These are phyloP conservation scores for Chloroceryle amazona DNA, from an alignment of 2,797 vertebrate genomes.

Conservation along the genomic window DNA sequence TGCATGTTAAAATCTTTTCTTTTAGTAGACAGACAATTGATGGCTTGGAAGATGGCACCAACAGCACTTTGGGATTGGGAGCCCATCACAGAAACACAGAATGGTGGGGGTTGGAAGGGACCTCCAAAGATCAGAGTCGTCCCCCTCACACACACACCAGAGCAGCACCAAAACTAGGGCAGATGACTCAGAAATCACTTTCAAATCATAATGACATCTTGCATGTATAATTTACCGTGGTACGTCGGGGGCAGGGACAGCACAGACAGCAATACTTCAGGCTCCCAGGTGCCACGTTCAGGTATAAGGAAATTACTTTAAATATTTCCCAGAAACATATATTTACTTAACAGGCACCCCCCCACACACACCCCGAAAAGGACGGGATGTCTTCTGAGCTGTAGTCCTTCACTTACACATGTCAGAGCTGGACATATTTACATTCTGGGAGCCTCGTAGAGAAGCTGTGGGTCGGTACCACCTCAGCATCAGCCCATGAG, in stretches of 20 bases:
- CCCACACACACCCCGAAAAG: not conserved
- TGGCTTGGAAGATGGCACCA: not conserved
- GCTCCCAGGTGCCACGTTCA: not conserved
- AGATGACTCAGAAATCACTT: not conserved
- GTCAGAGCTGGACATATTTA: not conserved
- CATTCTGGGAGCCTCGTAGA: not conserved
- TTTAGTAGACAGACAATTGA: not conserved
- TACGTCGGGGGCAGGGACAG: not conserved
- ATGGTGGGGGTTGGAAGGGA: too few relatives aligned
- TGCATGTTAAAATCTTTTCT: fast-evolving
- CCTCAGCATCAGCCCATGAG: not conserved
- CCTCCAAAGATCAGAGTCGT: too few relatives aligned
- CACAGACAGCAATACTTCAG: not conserved
- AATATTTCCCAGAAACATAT: not conserved
- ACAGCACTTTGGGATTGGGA: not conserved
- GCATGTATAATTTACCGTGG: not conserved
- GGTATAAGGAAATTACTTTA: not conserved
- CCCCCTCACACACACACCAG: too few relatives aligned
- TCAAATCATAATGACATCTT: not conserved
- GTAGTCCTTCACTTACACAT: not conserved
- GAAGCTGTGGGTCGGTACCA: not conserved
- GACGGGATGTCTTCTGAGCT: not conserved
- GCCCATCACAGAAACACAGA: not conserved
- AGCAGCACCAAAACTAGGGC: too few relatives aligned
- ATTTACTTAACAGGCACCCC: not conserved